Evolutionary conservation across 2,888 invertebrate species (phyloP).

Genomic region (Spatulosminthurus flaviceps): DNA sequence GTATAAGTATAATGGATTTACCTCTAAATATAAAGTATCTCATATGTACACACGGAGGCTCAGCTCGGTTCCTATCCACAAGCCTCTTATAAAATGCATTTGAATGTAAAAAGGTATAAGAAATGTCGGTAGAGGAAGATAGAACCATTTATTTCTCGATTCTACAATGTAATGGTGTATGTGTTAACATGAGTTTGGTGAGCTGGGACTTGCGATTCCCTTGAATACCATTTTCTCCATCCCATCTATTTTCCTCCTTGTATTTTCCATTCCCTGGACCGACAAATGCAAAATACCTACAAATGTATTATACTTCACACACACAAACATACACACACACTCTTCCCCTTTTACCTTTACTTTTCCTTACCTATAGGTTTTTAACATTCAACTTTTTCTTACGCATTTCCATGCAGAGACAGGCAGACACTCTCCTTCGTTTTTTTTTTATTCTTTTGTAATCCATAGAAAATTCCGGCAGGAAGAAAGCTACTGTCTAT

Average conservation of each 20-base stretch:
- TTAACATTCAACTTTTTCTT: neutral
- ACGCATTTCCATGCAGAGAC: no score
- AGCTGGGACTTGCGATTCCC: conserved; percentile 34
- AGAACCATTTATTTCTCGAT: conserved; percentile 39
- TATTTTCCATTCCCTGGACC: conserved; percentile 1
- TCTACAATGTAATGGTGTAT: conserved; percentile 36
- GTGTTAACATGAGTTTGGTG: conserved; percentile 41
- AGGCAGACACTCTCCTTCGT: no score
- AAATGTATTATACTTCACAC: conserved; percentile 27
- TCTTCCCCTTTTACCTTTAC: neutral
- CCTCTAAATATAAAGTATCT: neutral
- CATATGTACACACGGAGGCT: neutral
- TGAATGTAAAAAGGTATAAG: conserved; percentile 27
- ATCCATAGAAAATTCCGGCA: neutral
- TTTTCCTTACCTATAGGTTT: no score
- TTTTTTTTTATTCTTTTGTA: neutral
- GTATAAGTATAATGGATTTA: neutral
- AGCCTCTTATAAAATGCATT: conserved; percentile 24
- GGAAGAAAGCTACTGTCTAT: neutral
- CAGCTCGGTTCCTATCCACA: neutral
- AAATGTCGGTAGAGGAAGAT: conserved; percentile 27
- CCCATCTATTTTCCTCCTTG: conserved; percentile 30
- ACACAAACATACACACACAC: neutral
- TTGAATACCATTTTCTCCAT: conserved; percentile 37
- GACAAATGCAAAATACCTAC: conserved; percentile 45